Conservation (phyloP, 1,140 invertebrate genomes). For the Ooceraea biroi region DNA sequence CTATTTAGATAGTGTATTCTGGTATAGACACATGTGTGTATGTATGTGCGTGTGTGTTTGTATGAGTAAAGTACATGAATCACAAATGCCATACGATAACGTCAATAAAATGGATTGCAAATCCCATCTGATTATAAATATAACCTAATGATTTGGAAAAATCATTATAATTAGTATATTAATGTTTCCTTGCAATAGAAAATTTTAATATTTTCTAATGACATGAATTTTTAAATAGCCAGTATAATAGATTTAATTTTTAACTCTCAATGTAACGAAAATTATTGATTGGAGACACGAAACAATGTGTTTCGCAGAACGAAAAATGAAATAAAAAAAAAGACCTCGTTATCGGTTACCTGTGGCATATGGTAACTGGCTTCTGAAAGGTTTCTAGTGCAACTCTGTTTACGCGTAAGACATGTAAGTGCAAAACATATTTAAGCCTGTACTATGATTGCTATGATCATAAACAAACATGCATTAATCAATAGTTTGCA, state of each 20-base stretch:
- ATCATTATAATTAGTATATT: conserved; percentile 12
- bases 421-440: conserved; percentile 72
- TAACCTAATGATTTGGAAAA: background rate
- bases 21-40: too few species aligned
- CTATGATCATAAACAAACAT: conserved; percentile 7
- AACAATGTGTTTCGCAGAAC: conserved; percentile 28
- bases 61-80: conserved; percentile 15
- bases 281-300: conserved; percentile 18
- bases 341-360: conserved; percentile 66
- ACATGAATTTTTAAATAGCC: conserved; percentile 10
- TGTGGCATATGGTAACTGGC: conserved; percentile 71
- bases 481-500: conserved; percentile 16
- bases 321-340: conserved; percentile 61
- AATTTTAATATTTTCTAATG: background rate
- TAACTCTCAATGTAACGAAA: background rate
- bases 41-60: too few species aligned
- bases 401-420: conserved; percentile 73
- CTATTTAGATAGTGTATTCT: too few species aligned
- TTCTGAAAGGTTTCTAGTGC: conserved; percentile 72
- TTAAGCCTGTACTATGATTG: conserved; percentile 61
- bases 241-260: too few species aligned
- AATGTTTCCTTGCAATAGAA: background rate
- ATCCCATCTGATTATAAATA: background rate
- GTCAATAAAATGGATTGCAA: conserved; percentile 1
- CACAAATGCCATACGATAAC: background rate